A percentile compares a stretch with the other conserved stretches of the same genome.
phyloP scores from a whole-genome alignment of 2,797 vertebrate genomes.

The Otus scops region DNA sequence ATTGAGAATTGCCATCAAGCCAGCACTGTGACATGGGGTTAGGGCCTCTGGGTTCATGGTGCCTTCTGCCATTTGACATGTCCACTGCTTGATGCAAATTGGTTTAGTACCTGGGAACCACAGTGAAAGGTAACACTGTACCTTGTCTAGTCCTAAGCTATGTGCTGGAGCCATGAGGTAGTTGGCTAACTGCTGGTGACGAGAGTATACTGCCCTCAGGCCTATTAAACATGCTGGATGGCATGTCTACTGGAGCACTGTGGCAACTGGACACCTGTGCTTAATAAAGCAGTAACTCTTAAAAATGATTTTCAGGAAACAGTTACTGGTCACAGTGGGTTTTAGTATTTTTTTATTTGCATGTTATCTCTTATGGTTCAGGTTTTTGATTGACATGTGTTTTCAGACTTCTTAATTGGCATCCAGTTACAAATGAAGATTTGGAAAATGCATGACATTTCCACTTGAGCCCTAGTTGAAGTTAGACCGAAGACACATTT shows the following conservation, averaged over 20 bases:
- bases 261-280: not conserved
- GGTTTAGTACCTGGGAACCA: not conserved
- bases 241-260: not conserved
- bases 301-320: not conserved
- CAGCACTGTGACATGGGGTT: not conserved
- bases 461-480: not conserved
- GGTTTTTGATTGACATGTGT: not conserved
- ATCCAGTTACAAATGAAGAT: not conserved
- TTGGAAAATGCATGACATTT: not conserved
- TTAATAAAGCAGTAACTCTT: not conserved
- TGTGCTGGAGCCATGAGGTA: not conserved
- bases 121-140: not conserved
- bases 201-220: not conserved
- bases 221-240: not conserved
- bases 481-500: not conserved
- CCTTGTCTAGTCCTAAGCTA: not conserved
- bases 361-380: fast-evolving
- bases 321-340: not conserved
- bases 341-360: not conserved
- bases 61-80: not conserved
- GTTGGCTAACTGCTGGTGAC: not conserved
- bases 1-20: not conserved
- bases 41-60: not conserved
- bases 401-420: not conserved
- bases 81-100: not conserved